A percentile compares a stretch with the other conserved stretches of the same genome.
phyloP scores from a whole-genome alignment of 2,113 vertebrate species.

The Neoarius graeffei region DNA sequence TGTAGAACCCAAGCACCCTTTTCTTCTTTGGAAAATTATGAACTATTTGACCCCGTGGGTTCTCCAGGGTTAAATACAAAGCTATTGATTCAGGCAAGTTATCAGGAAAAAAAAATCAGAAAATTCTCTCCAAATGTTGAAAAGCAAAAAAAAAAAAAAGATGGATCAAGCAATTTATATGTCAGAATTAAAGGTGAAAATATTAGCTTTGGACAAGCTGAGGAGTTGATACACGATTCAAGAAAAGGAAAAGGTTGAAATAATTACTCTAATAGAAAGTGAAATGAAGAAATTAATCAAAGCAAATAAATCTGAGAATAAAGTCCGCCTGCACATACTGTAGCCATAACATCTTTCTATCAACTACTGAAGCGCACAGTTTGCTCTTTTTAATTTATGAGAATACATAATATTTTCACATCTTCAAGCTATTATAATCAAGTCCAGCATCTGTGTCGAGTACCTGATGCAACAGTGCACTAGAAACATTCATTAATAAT shows the following conservation, averaged over 20 bases:
- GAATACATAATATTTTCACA: constrained; percentile 34
- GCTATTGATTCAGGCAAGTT: background rate
- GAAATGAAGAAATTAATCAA: background rate
- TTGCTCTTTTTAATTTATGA: constrained; percentile 24
- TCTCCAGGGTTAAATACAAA: too few relatives aligned
- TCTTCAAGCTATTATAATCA: constrained; percentile 48
- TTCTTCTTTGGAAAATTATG: too few relatives aligned
- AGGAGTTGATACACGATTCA: background rate
- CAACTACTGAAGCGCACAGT: background rate
- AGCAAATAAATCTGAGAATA: background rate
- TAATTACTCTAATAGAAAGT: background rate
- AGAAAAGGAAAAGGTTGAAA: constrained; percentile 2
- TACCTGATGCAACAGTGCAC: constrained; percentile 39
- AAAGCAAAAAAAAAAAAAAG: background rate
- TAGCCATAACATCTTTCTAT: constrained; percentile 6
- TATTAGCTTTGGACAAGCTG: background rate
- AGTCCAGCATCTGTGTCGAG: constrained; percentile 40
- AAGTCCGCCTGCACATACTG: background rate
- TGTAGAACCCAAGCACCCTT: too few relatives aligned
- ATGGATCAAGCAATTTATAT: background rate
- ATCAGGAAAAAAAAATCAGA: background rate
- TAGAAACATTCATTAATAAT: constrained; percentile 44
- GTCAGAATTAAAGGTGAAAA: background rate
- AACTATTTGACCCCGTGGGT: too few relatives aligned
- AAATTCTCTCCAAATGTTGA: constrained; percentile 5